Evolutionary conservation across 2,113 vertebrate species (phyloP).

Genomic region (Chrysemys picta): DNA sequence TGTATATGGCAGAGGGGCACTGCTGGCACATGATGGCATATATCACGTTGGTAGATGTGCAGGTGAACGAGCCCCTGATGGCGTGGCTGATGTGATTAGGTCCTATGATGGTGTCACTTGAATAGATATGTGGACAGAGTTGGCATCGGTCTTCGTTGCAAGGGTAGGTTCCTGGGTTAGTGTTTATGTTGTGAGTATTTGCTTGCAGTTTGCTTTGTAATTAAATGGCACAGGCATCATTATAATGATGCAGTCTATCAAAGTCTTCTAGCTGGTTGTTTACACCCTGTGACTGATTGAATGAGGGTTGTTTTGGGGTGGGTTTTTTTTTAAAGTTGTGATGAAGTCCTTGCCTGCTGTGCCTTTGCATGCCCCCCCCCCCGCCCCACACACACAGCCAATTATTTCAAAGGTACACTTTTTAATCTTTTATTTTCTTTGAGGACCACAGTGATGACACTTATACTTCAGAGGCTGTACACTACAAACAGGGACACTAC

Average conservation of each 20-base stretch:
- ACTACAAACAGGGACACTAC: slow-evolving; percentile 7
- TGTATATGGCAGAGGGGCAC: no score
- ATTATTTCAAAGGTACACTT: slow-evolving; percentile 66
- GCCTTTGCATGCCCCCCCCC: neutral
- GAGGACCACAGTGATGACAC: slow-evolving; percentile 39
- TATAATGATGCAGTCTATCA: slow-evolving; percentile 66
- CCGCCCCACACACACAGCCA: slow-evolving; percentile 16
- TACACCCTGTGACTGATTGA: slow-evolving; percentile 58
- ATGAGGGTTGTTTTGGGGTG: neutral
- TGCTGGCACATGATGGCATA: no score
- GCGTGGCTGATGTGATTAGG: no score
- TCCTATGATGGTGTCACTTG: no score
- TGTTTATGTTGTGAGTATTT: neutral
- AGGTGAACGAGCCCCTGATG: no score
- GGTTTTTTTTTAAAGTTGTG: slow-evolving; percentile 57
- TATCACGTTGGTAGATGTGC: no score
- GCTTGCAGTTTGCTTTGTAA: slow-evolving; percentile 24
- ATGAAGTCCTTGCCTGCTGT: slow-evolving; percentile 65
- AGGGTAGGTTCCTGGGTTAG: no score
- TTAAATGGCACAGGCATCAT: slow-evolving; percentile 47
- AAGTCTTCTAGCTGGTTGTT: slow-evolving; percentile 63
- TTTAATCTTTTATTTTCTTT: slow-evolving; percentile 54
- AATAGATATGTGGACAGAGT: no score
- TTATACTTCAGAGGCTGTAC: slow-evolving; percentile 32
- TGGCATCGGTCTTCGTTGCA: no score